Conservation (phyloP, 2,797 vertebrate genomes). For the Helostoma temminkii region DNA sequence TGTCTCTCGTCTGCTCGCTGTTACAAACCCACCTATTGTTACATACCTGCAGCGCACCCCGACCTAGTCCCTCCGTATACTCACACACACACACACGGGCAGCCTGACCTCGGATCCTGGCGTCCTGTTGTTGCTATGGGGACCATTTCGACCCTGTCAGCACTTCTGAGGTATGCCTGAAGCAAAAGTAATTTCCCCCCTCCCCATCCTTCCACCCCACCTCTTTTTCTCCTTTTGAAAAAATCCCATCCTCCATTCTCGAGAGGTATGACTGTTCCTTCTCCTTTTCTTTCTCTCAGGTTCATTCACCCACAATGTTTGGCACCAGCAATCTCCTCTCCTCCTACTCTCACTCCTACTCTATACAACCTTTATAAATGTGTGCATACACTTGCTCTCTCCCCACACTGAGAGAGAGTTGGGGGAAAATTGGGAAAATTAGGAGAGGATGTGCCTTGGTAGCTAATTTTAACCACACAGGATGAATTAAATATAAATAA, state of each 20-base stretch:
- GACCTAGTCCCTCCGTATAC: constrained; percentile 16
- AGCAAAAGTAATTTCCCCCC: constrained; percentile 63
- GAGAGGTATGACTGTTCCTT: constrained; percentile 59
- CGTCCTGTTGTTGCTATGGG: constrained; percentile 65
- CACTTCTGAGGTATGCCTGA: constrained; percentile 61
- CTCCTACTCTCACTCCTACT: constrained; percentile 72
- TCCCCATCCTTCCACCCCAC: constrained; percentile 43
- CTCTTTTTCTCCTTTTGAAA: constrained; percentile 30
- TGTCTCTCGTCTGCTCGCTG: constrained; percentile 7
- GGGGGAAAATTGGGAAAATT: neutral
- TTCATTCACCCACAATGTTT: constrained; percentile 78
- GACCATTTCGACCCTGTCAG: constrained; percentile 71
- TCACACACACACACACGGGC: constrained; percentile 14
- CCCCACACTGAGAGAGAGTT: constrained; percentile 28
- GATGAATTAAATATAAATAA: constrained; percentile 49
- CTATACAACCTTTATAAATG: constrained; percentile 56
- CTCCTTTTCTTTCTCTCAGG: constrained; percentile 65
- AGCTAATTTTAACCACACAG: constrained; percentile 60
- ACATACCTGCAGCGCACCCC: constrained; percentile 51
- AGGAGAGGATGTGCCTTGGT: constrained; percentile 54
- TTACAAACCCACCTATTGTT: constrained; percentile 21
- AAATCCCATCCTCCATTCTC: constrained; percentile 59
- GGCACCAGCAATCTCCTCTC: constrained; percentile 65
- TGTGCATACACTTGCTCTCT: constrained; percentile 51
- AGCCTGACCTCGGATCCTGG: constrained; percentile 51